Evolutionary conservation across 92 coral and sea anemone genomes (phyloP).

Genomic region (Montipora capitata): DNA sequence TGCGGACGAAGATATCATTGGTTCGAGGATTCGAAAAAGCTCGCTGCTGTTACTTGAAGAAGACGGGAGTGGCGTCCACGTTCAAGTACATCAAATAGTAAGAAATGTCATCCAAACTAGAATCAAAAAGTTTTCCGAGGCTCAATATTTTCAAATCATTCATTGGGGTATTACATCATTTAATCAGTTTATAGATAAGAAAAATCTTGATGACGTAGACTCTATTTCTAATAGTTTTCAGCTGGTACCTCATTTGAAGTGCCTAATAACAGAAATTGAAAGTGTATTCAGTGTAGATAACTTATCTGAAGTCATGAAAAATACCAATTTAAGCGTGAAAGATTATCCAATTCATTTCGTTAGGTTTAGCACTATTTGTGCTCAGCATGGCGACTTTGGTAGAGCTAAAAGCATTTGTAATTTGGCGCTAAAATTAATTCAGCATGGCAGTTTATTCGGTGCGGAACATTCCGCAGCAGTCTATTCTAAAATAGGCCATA

Average conservation of each 20-base stretch:
- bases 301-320: neutral
- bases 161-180: neutral
- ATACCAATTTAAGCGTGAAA: neutral
- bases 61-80: constrained; percentile 9
- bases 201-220: neutral
- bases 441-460: neutral
- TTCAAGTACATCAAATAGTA: constrained; percentile 22
- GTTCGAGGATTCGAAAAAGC: constrained; percentile 29
- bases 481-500: neutral
- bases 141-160: neutral
- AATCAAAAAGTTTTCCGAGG: neutral
- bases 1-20: constrained; percentile 38
- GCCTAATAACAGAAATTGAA: neutral
- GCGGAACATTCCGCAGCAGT: neutral
- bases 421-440: neutral
- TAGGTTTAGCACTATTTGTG: neutral
- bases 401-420: neutral
- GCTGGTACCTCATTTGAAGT: neutral
- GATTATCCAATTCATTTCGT: neutral
- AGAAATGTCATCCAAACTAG: neutral
- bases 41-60: constrained; percentile 46
- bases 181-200: neutral
- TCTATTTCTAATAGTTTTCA: neutral
- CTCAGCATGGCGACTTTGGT: neutral
- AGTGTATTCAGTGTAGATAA: neutral